Conservation (phyloP, 2,113 vertebrate species). For the Platichthys flesus region DNA sequence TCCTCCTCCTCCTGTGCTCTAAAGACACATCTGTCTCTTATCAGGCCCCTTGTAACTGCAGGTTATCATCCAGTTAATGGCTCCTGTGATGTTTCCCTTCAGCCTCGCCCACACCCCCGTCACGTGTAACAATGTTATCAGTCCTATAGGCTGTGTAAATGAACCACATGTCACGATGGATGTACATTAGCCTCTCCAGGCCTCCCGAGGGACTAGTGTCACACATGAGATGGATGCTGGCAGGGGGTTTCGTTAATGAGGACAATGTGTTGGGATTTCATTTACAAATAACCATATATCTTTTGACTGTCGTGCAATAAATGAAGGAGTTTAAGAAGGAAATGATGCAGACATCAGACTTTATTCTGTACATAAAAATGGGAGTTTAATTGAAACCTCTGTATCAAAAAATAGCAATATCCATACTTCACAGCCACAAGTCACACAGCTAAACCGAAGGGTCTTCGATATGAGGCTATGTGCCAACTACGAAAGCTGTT, state of each 20-base stretch:
- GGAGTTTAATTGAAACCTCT: conserved; percentile 96
- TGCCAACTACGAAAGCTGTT: conserved; percentile 81
- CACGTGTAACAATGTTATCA: conserved; percentile 32
- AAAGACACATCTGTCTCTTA: conserved; percentile 56
- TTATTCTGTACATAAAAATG: conserved; percentile 90
- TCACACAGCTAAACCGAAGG: conserved; percentile 87
- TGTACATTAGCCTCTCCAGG: conserved; percentile 9
- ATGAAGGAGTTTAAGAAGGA: not conserved
- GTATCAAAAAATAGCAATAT: conserved; percentile 98
- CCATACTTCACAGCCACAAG: conserved; percentile 83
- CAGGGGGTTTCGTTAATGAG: not conserved
- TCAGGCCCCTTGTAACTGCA: conserved; percentile 46
- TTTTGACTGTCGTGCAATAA: not conserved
- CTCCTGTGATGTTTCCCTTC: conserved; percentile 51
- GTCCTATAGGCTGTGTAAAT: conserved; percentile 23
- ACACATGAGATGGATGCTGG: not conserved
- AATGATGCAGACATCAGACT: conserved; percentile 61
- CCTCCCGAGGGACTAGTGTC: not conserved
- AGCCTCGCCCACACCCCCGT: conserved; percentile 19
- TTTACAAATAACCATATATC: not conserved
- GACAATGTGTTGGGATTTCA: not conserved
- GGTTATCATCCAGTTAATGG: conserved; percentile 56
- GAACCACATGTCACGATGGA: conserved; percentile 4
- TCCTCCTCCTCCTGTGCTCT: conserved; percentile 4
- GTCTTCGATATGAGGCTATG: conserved; percentile 82